Percentiles rank a stretch among this genome's conserved stretches.
These are phyloP conservation scores for Dasypolia templi DNA, from an alignment of 2,888 invertebrate genomes.

Conservation along the genomic window DNA sequence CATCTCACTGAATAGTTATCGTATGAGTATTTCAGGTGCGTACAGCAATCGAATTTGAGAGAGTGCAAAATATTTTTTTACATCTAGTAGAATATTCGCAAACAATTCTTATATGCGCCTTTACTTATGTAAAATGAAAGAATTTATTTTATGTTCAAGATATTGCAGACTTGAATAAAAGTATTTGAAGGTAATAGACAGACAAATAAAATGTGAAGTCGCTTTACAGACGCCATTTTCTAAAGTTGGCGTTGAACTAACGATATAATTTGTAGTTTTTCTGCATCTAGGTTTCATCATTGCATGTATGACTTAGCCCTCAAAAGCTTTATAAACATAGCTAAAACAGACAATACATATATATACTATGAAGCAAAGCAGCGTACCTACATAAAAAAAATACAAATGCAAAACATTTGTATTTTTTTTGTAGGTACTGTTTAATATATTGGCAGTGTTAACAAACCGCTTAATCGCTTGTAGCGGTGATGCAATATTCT, in stretches of 20 bases:
- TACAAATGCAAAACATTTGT: no score
- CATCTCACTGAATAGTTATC: conserved; percentile 29
- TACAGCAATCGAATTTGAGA: conserved; percentile 68
- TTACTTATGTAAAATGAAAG: conserved; percentile 4
- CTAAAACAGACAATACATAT: background rate
- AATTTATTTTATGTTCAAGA: conserved; percentile 17
- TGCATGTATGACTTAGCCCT: background rate
- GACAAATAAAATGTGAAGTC: conserved; percentile 11
- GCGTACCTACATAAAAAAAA: no score
- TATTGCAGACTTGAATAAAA: conserved; percentile 4
- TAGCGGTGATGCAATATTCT: background rate
- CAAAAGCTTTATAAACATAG: background rate
- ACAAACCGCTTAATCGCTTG: background rate
- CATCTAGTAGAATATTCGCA: conserved; percentile 45
- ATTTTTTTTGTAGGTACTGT: background rate
- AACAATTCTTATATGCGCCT: conserved; percentile 29
- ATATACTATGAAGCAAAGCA: background rate
- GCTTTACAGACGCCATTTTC: conserved; percentile 36
- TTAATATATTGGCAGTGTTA: background rate
- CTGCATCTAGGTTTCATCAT: background rate
- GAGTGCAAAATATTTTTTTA: conserved; percentile 72
- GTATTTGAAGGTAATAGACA: conserved; percentile 22
- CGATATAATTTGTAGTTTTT: conserved; percentile 29
- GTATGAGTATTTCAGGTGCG: conserved; percentile 65
- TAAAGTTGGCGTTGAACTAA: conserved; percentile 7